phyloP scores from a whole-genome alignment of 2,888 invertebrate genomes.

The Drosophila putrida region DNA sequence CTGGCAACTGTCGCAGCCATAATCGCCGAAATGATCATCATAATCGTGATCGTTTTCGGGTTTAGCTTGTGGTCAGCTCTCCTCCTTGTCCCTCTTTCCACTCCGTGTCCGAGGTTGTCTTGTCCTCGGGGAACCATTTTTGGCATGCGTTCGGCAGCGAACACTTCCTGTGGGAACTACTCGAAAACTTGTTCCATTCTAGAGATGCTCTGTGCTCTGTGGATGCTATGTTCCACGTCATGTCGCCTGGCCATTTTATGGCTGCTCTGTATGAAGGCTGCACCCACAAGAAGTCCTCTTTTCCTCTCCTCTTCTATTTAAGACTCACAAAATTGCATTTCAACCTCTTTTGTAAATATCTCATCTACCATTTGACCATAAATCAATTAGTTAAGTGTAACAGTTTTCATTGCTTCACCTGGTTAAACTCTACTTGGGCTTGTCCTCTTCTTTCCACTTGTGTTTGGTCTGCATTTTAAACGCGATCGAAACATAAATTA shows the following conservation, averaged over 20 bases:
- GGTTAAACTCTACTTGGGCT: constrained; percentile 1
- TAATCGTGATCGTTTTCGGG: constrained; percentile 75
- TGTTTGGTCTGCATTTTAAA: constrained; percentile 19
- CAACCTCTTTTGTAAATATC: constrained; percentile 45
- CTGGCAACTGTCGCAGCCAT: constrained; percentile 53
- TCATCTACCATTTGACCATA: constrained; percentile 54
- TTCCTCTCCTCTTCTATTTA: background rate
- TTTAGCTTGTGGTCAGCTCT: constrained; percentile 20
- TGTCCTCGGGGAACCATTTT: constrained; percentile 76
- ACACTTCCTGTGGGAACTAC: constrained; percentile 79
- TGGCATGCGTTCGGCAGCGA: constrained; percentile 75
- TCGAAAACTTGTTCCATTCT: constrained; percentile 60
- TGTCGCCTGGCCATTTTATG: constrained; percentile 51
- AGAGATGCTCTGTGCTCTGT: constrained; percentile 7
- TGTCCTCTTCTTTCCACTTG: constrained; percentile 15
- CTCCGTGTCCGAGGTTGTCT: constrained; percentile 53
- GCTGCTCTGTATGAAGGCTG: constrained; percentile 37
- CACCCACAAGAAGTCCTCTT: constrained; percentile 55
- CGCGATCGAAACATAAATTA: constrained; percentile 65
- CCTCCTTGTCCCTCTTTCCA: constrained; percentile 33
- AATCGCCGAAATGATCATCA: constrained; percentile 73
- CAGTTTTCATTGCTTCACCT: constrained; percentile 47
- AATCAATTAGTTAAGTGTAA: constrained; percentile 72
- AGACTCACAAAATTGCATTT: constrained; percentile 37
- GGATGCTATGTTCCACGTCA: constrained; percentile 46